phyloP scores from a whole-genome alignment of 2,797 vertebrate genomes.

The Petrocephalus sullivani region DNA sequence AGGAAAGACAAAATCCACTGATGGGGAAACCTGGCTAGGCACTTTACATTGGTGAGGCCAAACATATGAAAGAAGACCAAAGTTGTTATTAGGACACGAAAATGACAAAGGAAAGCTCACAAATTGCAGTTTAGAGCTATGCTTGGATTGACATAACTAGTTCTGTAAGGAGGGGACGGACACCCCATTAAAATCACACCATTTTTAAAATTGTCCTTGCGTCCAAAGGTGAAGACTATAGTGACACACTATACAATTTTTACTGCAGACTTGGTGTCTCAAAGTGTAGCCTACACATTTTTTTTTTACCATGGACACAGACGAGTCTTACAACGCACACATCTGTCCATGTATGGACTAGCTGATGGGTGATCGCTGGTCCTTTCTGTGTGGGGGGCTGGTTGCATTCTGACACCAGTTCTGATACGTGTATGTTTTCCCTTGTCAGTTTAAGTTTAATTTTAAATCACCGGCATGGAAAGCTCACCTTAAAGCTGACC shows the following conservation, averaged over 20 bases:
- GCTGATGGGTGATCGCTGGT: not conserved
- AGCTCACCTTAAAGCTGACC: slow-evolving; percentile 56
- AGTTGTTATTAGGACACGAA: not conserved
- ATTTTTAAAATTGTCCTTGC: not conserved
- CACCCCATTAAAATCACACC: not conserved
- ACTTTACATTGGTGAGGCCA: not conserved
- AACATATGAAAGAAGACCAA: not conserved
- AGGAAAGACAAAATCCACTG: no score
- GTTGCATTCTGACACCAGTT: not conserved
- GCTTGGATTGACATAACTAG: not conserved
- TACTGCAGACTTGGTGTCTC: not conserved
- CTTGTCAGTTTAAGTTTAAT: slow-evolving; percentile 37
- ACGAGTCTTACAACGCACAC: not conserved
- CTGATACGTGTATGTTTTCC: not conserved
- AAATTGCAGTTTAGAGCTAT: not conserved
- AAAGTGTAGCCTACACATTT: not conserved
- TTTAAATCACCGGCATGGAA: slow-evolving; percentile 50
- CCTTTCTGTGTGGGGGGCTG: not conserved
- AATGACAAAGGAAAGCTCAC: not conserved
- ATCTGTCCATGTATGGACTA: not conserved
- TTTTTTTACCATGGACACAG: not conserved
- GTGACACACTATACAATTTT: not conserved
- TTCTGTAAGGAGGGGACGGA: not conserved
- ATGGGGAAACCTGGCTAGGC: no score
- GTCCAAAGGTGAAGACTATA: not conserved